Conservation (phyloP, 2,113 vertebrate species). For the Triplophysa siluroides region DNA sequence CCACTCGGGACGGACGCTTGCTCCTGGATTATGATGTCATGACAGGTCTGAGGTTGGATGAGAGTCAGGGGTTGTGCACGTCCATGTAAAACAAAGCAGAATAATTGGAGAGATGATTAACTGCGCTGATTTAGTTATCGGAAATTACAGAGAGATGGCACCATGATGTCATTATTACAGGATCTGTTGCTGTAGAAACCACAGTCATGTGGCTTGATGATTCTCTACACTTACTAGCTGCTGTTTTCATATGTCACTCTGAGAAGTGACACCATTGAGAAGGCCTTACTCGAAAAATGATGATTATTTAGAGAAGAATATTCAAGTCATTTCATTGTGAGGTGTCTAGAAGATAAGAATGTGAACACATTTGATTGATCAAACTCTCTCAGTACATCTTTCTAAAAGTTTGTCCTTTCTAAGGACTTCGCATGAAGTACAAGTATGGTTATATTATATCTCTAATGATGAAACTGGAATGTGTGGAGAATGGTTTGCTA, state of each 20-base stretch:
- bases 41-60: constrained; percentile 46
- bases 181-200: constrained; percentile 52
- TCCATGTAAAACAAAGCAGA: constrained; percentile 47
- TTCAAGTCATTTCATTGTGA: too few relatives aligned
- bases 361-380: too few relatives aligned
- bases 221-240: not conserved
- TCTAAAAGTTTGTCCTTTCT: too few relatives aligned
- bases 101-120: constrained; percentile 46
- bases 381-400: too few relatives aligned
- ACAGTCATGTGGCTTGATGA: constrained; percentile 24
- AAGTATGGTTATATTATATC: too few relatives aligned
- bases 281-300: not conserved
- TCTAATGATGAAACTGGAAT: not conserved
- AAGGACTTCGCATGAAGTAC: too few relatives aligned
- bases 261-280: not conserved
- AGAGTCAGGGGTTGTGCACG: constrained; percentile 18
- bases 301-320: too few relatives aligned
- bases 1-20: constrained; percentile 53
- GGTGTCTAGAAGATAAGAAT: too few relatives aligned
- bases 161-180: constrained; percentile 50
- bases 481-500: constrained; percentile 49
- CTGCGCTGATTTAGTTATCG: constrained; percentile 52
- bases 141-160: constrained; percentile 55
- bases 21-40: constrained; percentile 64
- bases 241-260: too few relatives aligned